Evolutionary conservation across 2,113 vertebrate species (phyloP).

Genomic region (Pelmatolapia mariae): DNA sequence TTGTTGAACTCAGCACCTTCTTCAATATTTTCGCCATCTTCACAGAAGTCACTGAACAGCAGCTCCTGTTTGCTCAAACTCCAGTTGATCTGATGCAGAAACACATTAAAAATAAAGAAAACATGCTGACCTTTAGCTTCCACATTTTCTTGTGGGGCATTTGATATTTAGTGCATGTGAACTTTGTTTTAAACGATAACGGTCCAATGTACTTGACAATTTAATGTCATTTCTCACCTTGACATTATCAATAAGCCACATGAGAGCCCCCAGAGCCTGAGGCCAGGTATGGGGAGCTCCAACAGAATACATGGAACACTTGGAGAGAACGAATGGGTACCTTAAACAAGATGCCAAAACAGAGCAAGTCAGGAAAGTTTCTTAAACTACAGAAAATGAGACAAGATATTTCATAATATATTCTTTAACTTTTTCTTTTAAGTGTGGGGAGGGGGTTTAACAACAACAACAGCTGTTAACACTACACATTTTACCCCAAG

Average conservation of each 20-base stretch:
- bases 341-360: slow-evolving; percentile 54
- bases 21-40: slow-evolving; percentile 73
- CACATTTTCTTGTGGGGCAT: neutral
- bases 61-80: slow-evolving; percentile 67
- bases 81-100: slow-evolving; percentile 48
- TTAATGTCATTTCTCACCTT: slow-evolving; percentile 73
- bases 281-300: slow-evolving; percentile 97
- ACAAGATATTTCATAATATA: neutral
- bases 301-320: slow-evolving; percentile 95
- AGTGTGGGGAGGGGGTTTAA: neutral
- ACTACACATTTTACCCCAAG: slow-evolving; percentile 74
- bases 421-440: neutral
- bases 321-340: slow-evolving; percentile 91
- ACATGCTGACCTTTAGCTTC: neutral
- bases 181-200: neutral
- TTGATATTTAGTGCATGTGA: neutral
- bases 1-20: slow-evolving; percentile 84
- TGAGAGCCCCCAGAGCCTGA: slow-evolving; percentile 86
- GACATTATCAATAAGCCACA: slow-evolving; percentile 89
- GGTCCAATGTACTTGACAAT: neutral
- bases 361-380: neutral
- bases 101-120: neutral
- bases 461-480: neutral
- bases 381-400: neutral
- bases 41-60: slow-evolving; percentile 68